phyloP scores from a whole-genome alignment of 2,113 vertebrate species.

The Ariopsis seemanni region DNA sequence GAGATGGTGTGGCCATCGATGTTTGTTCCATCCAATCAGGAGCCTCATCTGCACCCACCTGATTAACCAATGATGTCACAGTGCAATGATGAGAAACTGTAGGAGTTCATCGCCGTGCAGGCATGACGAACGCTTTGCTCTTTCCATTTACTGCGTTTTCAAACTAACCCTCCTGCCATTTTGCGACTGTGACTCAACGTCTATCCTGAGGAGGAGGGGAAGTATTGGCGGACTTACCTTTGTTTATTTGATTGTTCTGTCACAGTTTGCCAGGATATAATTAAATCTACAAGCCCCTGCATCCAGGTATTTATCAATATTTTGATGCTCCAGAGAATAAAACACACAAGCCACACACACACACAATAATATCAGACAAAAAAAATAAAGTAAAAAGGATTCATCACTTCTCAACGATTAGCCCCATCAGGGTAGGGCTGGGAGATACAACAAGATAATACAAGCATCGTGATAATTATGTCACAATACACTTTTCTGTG shows the following conservation, averaged over 20 bases:
- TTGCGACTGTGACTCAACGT: neutral
- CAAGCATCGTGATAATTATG: neutral
- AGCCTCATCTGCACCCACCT: too few species aligned
- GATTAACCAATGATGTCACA: too few species aligned
- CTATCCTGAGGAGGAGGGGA: neutral
- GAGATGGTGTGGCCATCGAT: neutral
- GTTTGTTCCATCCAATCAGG: neutral
- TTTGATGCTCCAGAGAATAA: neutral
- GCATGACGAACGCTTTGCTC: neutral
- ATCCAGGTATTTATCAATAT: neutral
- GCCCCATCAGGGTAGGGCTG: too few species aligned
- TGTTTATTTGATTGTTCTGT: neutral
- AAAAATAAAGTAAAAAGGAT: too few species aligned
- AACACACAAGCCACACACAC: neutral
- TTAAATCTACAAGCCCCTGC: neutral
- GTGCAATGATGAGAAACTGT: neutral
- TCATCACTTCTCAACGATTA: too few species aligned
- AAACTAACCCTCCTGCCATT: neutral
- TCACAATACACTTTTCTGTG: too few species aligned
- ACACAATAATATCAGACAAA: too few species aligned
- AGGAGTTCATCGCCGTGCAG: neutral
- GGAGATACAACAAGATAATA: neutral
- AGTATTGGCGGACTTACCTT: neutral
- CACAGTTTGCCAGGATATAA: neutral
- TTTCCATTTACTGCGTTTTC: neutral